A percentile compares a stretch with the other conserved stretches of the same genome.
These are phyloP conservation scores for Plodia interpunctella DNA, from an alignment of 1,140 invertebrate genomes.

Conservation along the genomic window DNA sequence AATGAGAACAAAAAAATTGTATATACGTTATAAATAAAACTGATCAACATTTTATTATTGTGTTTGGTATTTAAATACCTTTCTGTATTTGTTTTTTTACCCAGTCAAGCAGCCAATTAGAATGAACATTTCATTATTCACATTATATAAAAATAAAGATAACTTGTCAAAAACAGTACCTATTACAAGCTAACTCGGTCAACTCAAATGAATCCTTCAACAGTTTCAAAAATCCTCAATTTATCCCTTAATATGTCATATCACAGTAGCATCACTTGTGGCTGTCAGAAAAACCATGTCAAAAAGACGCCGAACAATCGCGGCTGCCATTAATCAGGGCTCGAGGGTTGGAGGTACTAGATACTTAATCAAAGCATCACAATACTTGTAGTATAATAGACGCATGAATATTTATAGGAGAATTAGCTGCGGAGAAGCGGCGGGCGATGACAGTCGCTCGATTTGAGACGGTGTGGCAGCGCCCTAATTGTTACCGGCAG, in stretches of 20 bases:
- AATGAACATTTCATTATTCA: no score
- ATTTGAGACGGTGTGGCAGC: slow-evolving; percentile 48
- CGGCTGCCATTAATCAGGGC: slow-evolving; percentile 52
- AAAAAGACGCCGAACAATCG: slow-evolving; percentile 46
- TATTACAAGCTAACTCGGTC: no score
- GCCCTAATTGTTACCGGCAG: slow-evolving; percentile 47
- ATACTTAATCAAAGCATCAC: slow-evolving; percentile 73
- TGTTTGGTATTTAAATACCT: no score
- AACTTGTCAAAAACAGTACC: no score
- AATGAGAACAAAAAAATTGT: no score
- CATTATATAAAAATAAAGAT: not conserved
- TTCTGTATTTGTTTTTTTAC: no score
- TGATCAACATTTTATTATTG: no score
- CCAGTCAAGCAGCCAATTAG: no score
- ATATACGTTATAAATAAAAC: no score
- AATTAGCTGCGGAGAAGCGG: slow-evolving; percentile 40
- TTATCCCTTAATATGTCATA: slow-evolving; percentile 14
- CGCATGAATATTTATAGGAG: slow-evolving; percentile 69
- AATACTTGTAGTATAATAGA: slow-evolving; percentile 56
- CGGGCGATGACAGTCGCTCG: slow-evolving; percentile 13
- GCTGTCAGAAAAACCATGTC: slow-evolving; percentile 30
- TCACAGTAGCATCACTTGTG: slow-evolving; percentile 38
- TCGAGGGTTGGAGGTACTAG: slow-evolving; percentile 36
- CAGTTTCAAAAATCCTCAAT: no score
- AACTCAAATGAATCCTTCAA: not conserved